These are phyloP conservation scores for Pica pica DNA, from an alignment of 2,113 vertebrate species.

Conservation along the genomic window DNA sequence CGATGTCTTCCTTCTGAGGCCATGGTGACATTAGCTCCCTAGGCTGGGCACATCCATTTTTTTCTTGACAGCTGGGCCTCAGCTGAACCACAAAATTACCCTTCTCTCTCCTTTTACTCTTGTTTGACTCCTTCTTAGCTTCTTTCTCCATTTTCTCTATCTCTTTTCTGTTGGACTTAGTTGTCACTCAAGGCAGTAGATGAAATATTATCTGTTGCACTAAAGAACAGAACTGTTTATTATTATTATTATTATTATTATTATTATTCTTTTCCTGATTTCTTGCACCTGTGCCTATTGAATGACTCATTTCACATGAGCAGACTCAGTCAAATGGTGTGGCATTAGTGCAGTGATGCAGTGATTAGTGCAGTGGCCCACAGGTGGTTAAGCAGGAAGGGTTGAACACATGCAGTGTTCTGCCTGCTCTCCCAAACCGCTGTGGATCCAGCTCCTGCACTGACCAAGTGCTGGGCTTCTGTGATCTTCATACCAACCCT, in stretches of 20 bases:
- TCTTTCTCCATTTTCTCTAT: background rate
- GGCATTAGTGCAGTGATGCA: background rate
- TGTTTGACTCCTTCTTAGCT: background rate
- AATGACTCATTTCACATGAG: background rate
- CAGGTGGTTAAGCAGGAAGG: background rate
- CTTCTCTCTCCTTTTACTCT: background rate
- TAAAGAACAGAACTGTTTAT: background rate
- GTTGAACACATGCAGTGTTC: background rate
- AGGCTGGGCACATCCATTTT: fast-evolving
- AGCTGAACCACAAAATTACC: background rate
- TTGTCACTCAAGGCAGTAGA: background rate
- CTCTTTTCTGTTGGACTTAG: background rate
- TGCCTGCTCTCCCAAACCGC: background rate
- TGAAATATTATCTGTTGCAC: background rate
- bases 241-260: background rate
- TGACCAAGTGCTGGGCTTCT: background rate
- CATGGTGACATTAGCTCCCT: background rate
- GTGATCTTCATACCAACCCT: background rate
- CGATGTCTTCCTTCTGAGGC: background rate
- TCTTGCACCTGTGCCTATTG: background rate
- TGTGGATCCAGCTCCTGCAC: background rate
- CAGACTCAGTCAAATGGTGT: background rate
- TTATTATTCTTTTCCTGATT: background rate
- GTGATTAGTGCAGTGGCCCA: too few species aligned
- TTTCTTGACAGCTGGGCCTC: background rate